phyloP scores from a whole-genome alignment of 1,140 invertebrate species.

The Rhagoletis zephyria region DNA sequence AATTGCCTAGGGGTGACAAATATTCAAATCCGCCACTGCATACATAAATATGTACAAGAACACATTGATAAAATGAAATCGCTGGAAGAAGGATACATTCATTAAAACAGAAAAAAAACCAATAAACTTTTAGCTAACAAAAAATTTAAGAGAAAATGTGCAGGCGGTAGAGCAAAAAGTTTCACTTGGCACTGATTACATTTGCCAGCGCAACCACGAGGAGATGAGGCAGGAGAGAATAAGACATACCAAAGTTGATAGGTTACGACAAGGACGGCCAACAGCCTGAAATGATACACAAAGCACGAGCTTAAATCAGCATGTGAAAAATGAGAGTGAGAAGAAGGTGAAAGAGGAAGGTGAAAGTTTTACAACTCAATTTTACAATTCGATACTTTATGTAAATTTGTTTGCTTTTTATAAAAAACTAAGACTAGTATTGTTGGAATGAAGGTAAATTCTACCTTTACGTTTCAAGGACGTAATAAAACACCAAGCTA shows the following conservation, averaged over 20 bases:
- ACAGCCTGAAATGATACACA: neutral
- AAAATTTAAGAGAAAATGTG: neutral
- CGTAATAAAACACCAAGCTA: neutral
- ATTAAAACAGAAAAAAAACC: neutral
- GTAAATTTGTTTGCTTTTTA: conserved; percentile 11
- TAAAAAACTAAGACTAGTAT: neutral
- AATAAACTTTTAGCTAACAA: neutral
- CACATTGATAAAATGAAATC: neutral
- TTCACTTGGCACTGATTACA: neutral
- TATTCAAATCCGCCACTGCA: too few relatives aligned
- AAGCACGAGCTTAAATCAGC: neutral
- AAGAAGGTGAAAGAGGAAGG: neutral
- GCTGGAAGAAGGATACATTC: neutral
- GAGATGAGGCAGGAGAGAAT: neutral
- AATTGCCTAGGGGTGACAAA: too few relatives aligned
- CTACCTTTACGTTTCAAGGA: neutral
- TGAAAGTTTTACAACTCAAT: conserved; percentile 38
- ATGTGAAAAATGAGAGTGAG: neutral
- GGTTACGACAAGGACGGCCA: too few relatives aligned
- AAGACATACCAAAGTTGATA: neutral
- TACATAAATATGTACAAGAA: too few relatives aligned
- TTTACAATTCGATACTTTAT: conserved; percentile 41
- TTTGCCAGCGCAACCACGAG: neutral
- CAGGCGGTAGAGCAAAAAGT: neutral
- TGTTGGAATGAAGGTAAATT: neutral